Conservation (phyloP, 2,113 vertebrate species). For the Baryphthengus martii region DNA sequence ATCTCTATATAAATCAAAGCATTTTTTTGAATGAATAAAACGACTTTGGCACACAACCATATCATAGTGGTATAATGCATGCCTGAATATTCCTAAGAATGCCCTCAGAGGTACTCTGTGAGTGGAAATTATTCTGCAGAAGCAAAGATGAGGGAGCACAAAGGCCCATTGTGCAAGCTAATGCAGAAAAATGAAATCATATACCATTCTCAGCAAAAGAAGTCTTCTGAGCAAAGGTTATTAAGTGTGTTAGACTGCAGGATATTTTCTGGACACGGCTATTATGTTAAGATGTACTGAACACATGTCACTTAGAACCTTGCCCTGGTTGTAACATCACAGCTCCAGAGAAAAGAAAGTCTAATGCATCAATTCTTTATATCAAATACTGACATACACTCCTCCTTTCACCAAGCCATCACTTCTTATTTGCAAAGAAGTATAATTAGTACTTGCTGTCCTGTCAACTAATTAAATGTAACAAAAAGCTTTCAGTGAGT, state of each 20-base stretch:
- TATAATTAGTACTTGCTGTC: conserved; percentile 65
- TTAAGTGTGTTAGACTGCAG: not conserved
- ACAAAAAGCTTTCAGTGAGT: conserved; percentile 64
- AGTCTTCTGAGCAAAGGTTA: not conserved
- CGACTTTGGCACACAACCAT: not conserved
- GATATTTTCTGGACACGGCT: conserved; percentile 41
- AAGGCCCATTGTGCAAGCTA: not conserved
- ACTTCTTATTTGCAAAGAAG: conserved; percentile 64
- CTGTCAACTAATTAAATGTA: conserved; percentile 69
- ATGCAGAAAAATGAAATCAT: conserved; percentile 13
- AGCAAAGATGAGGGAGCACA: not conserved
- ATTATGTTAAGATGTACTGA: conserved; percentile 40
- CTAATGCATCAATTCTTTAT: not conserved
- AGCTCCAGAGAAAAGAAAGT: conserved; percentile 1
- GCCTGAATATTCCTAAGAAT: not conserved
- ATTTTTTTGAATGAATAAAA: conserved; percentile 7
- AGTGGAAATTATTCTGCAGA: conserved; percentile 1
- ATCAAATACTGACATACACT: not conserved
- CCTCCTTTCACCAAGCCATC: conserved; percentile 42
- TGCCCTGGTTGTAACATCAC: conserved; percentile 32
- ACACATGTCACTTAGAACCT: conserved; percentile 35
- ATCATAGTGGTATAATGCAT: not conserved
- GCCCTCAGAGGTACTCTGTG: not conserved
- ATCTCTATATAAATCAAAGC: not conserved
- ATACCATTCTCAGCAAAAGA: not conserved